Evolutionary conservation across 2,797 vertebrate genomes (phyloP).

Genomic region (Rhincodon typus): DNA sequence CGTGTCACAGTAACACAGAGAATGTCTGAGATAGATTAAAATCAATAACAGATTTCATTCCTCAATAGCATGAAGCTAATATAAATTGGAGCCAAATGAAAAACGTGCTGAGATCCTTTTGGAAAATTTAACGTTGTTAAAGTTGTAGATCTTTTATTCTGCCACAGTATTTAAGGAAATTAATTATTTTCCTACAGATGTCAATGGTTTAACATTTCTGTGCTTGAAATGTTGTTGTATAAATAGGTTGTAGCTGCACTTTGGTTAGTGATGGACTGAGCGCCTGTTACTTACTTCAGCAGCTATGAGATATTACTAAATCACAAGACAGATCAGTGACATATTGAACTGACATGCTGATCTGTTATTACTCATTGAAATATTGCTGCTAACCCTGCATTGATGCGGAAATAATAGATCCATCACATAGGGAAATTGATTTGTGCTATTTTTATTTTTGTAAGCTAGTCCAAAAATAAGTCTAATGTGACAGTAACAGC

Average conservation of each 20-base stretch:
- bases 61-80: neutral
- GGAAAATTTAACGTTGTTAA: neutral
- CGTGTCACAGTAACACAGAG: neutral
- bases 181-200: neutral
- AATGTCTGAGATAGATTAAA: neutral
- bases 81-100: neutral
- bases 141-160: neutral
- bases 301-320: neutral
- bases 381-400: conserved; percentile 15
- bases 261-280: neutral
- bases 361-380: conserved; percentile 31
- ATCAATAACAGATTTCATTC: neutral
- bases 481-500: conserved; percentile 22
- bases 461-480: conserved; percentile 13
- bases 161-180: neutral
- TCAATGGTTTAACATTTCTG: neutral
- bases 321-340: conserved; percentile 12
- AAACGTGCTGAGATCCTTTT: neutral
- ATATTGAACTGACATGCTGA: conserved; percentile 19
- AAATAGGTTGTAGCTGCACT: neutral
- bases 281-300: neutral
- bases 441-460: conserved; percentile 32
- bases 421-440: conserved; percentile 23
- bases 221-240: neutral
- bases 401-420: conserved; percentile 31